Evolutionary conservation across 2,888 invertebrate genomes (phyloP).

Genomic region (Anarsia innoxiella): DNA sequence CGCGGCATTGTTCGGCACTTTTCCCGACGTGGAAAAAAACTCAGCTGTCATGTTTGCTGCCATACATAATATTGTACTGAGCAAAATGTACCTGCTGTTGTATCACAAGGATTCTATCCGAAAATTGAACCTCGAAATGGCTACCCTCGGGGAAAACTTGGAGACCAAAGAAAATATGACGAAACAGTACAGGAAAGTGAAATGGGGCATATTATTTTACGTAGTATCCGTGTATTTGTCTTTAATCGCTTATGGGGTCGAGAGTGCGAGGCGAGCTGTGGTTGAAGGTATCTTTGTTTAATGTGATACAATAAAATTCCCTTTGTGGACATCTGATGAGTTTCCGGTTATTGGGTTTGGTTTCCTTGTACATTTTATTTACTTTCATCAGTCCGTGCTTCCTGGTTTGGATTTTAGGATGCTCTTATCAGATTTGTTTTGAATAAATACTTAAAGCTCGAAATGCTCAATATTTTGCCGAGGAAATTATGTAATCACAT

Average conservation of each 20-base stretch:
- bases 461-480: no score
- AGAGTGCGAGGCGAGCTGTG: constrained; percentile 42
- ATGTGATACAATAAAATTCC: neutral
- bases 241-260: constrained; percentile 49
- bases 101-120: constrained; percentile 53
- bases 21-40: constrained; percentile 57
- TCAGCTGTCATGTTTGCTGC: constrained; percentile 62
- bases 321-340: no score
- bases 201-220: constrained; percentile 45
- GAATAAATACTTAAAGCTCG: no score
- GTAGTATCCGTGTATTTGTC: constrained; percentile 53
- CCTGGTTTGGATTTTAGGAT: no score
- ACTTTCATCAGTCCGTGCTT: neutral
- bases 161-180: constrained; percentile 47
- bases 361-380: constrained; percentile 5
- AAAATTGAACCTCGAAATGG: constrained; percentile 56
- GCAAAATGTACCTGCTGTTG: constrained; percentile 52
- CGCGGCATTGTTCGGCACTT: constrained; percentile 50
- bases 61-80: constrained; percentile 55
- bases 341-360: constrained; percentile 6
- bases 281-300: constrained; percentile 15
- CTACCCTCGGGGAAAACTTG: constrained; percentile 40
- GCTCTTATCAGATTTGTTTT: no score
- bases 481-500: no score
- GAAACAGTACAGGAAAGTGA: constrained; percentile 47